Evolutionary conservation across 2,797 vertebrate genomes (phyloP).

Genomic region (Leptoclinus maculatus): DNA sequence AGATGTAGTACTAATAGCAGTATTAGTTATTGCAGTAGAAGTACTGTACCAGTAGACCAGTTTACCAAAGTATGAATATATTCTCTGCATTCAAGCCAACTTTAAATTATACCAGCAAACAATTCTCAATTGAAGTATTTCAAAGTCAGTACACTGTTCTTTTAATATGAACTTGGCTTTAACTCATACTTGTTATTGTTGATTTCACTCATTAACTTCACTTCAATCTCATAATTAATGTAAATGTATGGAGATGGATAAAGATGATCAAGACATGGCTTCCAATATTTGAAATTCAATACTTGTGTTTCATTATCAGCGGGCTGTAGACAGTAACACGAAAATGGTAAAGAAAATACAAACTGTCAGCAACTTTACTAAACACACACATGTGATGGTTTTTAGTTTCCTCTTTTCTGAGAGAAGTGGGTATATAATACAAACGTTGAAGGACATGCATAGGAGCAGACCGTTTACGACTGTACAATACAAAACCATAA

Average conservation of each 20-base stretch:
- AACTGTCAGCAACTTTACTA: background rate
- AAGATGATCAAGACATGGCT: background rate
- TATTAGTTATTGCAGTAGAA: background rate
- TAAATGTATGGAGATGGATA: background rate
- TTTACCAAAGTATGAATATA: background rate
- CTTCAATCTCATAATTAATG: background rate
- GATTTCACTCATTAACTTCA: background rate
- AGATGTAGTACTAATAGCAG: background rate
- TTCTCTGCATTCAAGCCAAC: background rate
- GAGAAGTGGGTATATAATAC: background rate
- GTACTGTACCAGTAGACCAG: too few relatives aligned
- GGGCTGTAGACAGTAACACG: background rate
- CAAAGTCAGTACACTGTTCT: background rate
- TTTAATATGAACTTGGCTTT: background rate
- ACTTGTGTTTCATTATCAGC: background rate
- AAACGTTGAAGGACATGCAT: background rate
- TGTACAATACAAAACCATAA: background rate
- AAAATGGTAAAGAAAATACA: background rate
- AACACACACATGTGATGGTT: slow-evolving; percentile 1
- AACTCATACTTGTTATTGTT: background rate
- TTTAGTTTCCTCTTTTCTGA: slow-evolving; percentile 33
- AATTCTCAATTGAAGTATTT: background rate
- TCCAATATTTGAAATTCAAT: background rate
- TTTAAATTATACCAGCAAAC: background rate
- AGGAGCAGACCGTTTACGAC: background rate